Conservation (phyloP, 1,140 invertebrate species). For the Drosophila yakuba region DNA sequence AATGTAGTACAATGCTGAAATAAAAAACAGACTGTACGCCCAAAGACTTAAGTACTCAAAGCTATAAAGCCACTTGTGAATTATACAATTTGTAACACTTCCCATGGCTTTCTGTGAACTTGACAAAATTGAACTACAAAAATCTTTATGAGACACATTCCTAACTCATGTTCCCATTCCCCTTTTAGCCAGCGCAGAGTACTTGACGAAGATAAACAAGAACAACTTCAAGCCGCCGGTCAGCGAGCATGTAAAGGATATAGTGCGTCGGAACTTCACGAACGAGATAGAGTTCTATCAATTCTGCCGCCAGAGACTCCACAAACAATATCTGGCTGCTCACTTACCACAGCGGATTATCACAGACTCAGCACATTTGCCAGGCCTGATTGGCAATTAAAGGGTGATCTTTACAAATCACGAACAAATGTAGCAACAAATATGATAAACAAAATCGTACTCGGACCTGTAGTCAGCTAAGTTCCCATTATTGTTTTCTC, state of each 20-base stretch:
- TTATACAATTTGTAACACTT: too few relatives aligned
- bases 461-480: slow-evolving; percentile 63
- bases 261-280: slow-evolving; percentile 94
- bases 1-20: too few relatives aligned
- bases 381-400: slow-evolving; percentile 40
- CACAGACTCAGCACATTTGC: slow-evolving; percentile 51
- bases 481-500: slow-evolving; percentile 60
- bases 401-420: not conserved
- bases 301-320: slow-evolving; percentile 93
- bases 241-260: slow-evolving; percentile 92
- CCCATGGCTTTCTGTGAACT: not conserved
- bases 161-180: slow-evolving; percentile 2
- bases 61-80: too few relatives aligned
- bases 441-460: slow-evolving; percentile 36
- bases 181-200: slow-evolving; percentile 89
- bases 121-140: not conserved
- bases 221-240: slow-evolving; percentile 95
- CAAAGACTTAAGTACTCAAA: too few relatives aligned
- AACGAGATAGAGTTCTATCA: slow-evolving; percentile 96
- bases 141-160: not conserved
- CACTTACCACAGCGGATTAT: slow-evolving; percentile 85
- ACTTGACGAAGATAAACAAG: slow-evolving; percentile 92
- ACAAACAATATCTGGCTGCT: slow-evolving; percentile 91
- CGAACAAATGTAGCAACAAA: slow-evolving; percentile 51
- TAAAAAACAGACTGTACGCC: too few relatives aligned